These are phyloP conservation scores for Oscheius sp. DNA, from an alignment of 2,888 invertebrate species.

Conservation along the genomic window DNA sequence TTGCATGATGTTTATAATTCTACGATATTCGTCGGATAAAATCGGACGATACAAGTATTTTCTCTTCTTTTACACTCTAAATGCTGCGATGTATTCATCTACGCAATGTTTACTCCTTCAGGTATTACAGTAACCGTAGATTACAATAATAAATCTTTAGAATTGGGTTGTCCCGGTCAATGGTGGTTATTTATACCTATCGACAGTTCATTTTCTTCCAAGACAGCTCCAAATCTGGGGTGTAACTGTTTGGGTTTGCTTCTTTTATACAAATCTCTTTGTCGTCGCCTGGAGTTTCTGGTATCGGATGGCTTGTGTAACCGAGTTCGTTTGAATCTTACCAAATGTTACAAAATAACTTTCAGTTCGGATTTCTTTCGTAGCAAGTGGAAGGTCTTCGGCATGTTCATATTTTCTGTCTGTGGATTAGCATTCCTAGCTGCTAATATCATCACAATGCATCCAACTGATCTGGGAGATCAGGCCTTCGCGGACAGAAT, in stretches of 20 bases:
- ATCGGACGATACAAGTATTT: conserved; percentile 17
- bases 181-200: conserved; percentile 4
- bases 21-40: conserved; percentile 9
- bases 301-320: neutral
- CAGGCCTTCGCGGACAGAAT: neutral
- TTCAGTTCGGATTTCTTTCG: conserved; percentile 12
- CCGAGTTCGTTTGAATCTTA: neutral
- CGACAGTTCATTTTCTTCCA: conserved; percentile 1
- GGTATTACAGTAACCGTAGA: neutral
- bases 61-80: conserved; percentile 10
- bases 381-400: neutral
- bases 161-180: conserved; percentile 11
- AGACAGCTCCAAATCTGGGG: neutral
- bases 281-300: conserved; percentile 18
- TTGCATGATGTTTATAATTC: neutral
- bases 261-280: conserved; percentile 10
- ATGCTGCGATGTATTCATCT: neutral
- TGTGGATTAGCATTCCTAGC: neutral
- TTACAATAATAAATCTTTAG: neutral
- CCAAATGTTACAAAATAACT: neutral
- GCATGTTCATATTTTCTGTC: neutral
- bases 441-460: neutral
- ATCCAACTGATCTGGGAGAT: neutral
- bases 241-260: neutral
- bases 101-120: neutral